Evolutionary conservation across 2,888 invertebrate genomes (phyloP), one percentile per base, ranked within the genome.

Genomic region (Masnerella sp.): DNA sequence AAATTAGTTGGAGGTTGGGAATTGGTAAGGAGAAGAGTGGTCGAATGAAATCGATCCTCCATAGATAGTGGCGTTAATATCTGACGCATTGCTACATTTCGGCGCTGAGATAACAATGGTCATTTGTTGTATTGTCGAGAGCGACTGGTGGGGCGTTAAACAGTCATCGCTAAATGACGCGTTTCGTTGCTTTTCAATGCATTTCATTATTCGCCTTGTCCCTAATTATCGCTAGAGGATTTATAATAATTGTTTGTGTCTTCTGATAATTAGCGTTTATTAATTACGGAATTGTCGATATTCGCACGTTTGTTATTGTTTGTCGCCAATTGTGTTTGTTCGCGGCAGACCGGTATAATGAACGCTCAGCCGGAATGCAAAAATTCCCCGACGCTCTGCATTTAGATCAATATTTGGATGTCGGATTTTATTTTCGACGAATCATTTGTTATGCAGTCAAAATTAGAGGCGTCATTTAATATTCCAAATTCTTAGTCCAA

Each of bases 161-260:
- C 12, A 54, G 45, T 54, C 64, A 54, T 62, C 34, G 45, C 14
- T 45, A 65, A 65, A 65, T 54, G 54, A 45, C 36, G 54, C 64
- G 9, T 8, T 7, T 30, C 49, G 52, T 9, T 25, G 52, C 54
- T 54, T 54, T 54, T 52, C 40, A 40, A 51, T 40, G 32, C 49
- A 40, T 61, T 61, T 40, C 51, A 40, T 61, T 61, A 40, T 25
- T 38, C 36, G 17, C 28, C 12, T 25, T 20, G 36, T 36, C 51
- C 22, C 22, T 51, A 45, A 43, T 43, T 32, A 49, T 49, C 14
- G 36, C 14, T n/a, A 36, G 38, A 40, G 32, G 22, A 42, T 51
- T 62, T 51, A 62, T 51, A 32, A 51, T 51, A 42, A 51, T 30
- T 42, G 38, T 36, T 32, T 15, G 18, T 22, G 49, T 43, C 42